Base-by-base conservation (phyloP, 2,888 invertebrate genomes). In the Ephialtes manifestator region DNA sequence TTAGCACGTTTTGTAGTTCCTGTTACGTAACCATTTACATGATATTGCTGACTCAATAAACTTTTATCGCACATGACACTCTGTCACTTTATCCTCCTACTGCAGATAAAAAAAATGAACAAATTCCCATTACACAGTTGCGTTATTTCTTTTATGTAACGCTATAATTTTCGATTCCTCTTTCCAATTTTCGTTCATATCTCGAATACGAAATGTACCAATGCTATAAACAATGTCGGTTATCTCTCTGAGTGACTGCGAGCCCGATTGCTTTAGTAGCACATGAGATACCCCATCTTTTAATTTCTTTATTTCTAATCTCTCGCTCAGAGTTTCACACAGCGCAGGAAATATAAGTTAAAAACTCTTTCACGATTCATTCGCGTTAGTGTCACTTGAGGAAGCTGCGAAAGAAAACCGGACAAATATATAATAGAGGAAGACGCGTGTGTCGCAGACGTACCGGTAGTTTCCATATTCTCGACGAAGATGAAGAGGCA, bases 391-490 rank as follows among this genome's bases (percentile, higher is more conserved):
- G 11, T 55, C 46, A 65, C 15, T 35, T 28, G 43, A 15, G 20
- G n/a, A 68, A 24, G 74, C 46, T 24, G 18, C 20, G 35, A 20
- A 55, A 72, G 67, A 20, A 67, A 58, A 11, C n/a, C 18, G 15
- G 39, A 65, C 2, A 28, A n/a, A 48, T 31, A 18, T n/a, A 11
- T n/a, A 63, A 65, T 11, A 28, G 60, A 48, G 13, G 8, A 13
- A 75, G 35, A 60, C 13, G 43, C 18, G 43, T 24, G 46, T 53
- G 70, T 24, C 35, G 7, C 18, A 28, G 51, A 84, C 84, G n/a
- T 84, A 84, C 84, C 84, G 48, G 15, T 8, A 55, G 35, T 15
- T 67, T 71, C 80, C 84, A 84, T 84, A 24, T 71, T 65, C 15
- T 15, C 18, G 18, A 58, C 24, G 28, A 76, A 46, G 24, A 51